A percentile compares a stretch with the other conserved stretches of the same genome.
These are phyloP conservation scores for Stenotaenia linearis DNA, from an alignment of 2,888 invertebrate genomes.

Conservation along the genomic window DNA sequence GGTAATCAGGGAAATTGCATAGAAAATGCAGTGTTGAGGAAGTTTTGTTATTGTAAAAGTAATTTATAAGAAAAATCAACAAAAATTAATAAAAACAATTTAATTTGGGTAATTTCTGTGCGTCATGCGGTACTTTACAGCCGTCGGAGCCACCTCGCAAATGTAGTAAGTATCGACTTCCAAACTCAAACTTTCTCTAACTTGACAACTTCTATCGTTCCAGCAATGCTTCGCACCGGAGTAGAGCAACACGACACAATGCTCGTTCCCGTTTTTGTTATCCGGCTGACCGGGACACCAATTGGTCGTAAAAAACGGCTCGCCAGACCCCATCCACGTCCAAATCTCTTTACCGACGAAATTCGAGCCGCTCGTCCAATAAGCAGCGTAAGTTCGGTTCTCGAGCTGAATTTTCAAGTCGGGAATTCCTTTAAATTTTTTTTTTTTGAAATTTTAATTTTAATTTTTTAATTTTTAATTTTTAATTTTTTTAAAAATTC, in stretches of 20 bases:
- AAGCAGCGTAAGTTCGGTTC: not conserved
- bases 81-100: too few species aligned
- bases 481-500: too few species aligned
- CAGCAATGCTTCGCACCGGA: not conserved
- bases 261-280: not conserved
- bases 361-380: not conserved
- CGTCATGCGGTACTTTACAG: not conserved
- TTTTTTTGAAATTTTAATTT: not conserved
- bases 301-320: not conserved
- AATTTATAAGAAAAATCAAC: too few species aligned
- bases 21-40: constrained; percentile 41
- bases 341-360: not conserved
- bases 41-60: constrained; percentile 49
- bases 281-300: constrained; percentile 19
- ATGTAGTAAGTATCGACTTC: not conserved
- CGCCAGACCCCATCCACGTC: constrained; percentile 4
- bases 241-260: not conserved
- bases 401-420: not conserved
- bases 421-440: not conserved
- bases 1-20: constrained; percentile 48
- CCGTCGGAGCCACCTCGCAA: not conserved
- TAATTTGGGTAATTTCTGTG: too few species aligned
- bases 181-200: not conserved
- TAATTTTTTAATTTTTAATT: not conserved
- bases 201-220: not conserved